Conservation (phyloP, 2,888 invertebrate genomes). For the Physocephala rufipes region DNA sequence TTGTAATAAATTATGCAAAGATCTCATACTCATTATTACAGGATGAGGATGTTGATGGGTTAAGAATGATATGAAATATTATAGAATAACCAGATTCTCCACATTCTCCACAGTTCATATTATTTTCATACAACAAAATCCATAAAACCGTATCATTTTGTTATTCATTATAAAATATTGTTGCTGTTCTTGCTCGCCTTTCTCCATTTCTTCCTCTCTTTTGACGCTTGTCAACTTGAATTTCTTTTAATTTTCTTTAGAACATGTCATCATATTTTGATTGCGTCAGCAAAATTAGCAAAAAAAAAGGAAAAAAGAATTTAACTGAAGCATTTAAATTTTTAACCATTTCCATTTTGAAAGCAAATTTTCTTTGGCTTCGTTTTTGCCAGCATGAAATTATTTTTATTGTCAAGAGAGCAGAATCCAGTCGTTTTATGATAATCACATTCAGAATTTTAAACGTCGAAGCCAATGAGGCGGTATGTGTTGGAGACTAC, state of each 20-base stretch:
- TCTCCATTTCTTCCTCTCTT: background rate
- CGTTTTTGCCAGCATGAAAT: background rate
- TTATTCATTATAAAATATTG: slow-evolving; percentile 20
- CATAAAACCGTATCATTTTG: background rate
- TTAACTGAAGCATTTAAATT: slow-evolving; percentile 24
- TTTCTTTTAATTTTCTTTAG: background rate
- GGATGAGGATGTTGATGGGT: background rate
- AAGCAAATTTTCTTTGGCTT: background rate
- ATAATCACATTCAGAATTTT: slow-evolving; percentile 12
- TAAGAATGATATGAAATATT: background rate
- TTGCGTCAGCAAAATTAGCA: background rate
- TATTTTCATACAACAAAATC: background rate
- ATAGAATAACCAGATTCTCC: slow-evolving; percentile 6
- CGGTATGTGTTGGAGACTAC: no score
- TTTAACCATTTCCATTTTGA: slow-evolving; percentile 25
- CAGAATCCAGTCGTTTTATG: slow-evolving; percentile 9
- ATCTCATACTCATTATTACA: slow-evolving; percentile 45
- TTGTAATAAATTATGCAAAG: slow-evolving; percentile 66
- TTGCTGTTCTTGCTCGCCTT: background rate
- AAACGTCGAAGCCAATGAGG: background rate
- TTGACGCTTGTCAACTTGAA: background rate
- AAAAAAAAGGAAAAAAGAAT: no score
- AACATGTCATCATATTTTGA: background rate
- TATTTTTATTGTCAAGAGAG: slow-evolving; percentile 9
- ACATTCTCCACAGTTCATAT: slow-evolving; percentile 10